A percentile compares a stretch with the other conserved stretches of the same genome.
phyloP scores from a whole-genome alignment of 2,113 vertebrate genomes.

The Guaruba guarouba region DNA sequence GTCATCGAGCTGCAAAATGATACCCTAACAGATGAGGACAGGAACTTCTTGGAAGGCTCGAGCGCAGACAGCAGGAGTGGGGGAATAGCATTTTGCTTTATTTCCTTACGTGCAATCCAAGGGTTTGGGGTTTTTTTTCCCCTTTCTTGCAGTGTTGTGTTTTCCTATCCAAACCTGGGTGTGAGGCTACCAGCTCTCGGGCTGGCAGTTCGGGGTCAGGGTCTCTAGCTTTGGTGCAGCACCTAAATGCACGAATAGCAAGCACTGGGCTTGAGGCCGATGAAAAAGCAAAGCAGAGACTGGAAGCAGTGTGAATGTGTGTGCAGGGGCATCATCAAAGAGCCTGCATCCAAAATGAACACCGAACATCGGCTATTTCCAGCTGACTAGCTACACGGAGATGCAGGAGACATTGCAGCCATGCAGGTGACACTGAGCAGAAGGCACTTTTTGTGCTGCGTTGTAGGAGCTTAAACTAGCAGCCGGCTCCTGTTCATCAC shows the following conservation, averaged over 20 bases:
- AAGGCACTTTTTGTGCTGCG: neutral
- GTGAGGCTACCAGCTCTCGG: slow-evolving; percentile 30
- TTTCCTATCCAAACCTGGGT: slow-evolving; percentile 55
- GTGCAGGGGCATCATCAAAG: neutral
- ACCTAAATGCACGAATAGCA: neutral
- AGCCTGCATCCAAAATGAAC: neutral
- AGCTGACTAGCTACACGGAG: neutral
- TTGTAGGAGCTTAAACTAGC: neutral
- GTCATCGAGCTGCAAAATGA: slow-evolving; percentile 58
- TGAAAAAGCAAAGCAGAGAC: neutral
- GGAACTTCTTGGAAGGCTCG: slow-evolving; percentile 60
- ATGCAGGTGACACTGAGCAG: neutral
- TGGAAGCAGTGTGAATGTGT: neutral
- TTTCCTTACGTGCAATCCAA: slow-evolving; percentile 62
- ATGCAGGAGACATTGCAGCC: neutral
- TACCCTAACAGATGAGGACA: slow-evolving; percentile 61
- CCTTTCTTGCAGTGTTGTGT: neutral
- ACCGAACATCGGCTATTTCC: neutral
- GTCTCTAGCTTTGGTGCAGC: neutral
- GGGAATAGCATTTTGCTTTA: slow-evolving; percentile 61
- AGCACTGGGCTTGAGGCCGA: neutral
- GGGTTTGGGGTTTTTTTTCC: neutral
- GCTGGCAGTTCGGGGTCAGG: neutral
- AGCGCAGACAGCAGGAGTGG: slow-evolving; percentile 61
- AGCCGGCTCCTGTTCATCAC: slow-evolving; percentile 32